These are phyloP conservation scores for Meteorus sp. DNA, from an alignment of 1,140 invertebrate genomes.

Conservation along the genomic window DNA sequence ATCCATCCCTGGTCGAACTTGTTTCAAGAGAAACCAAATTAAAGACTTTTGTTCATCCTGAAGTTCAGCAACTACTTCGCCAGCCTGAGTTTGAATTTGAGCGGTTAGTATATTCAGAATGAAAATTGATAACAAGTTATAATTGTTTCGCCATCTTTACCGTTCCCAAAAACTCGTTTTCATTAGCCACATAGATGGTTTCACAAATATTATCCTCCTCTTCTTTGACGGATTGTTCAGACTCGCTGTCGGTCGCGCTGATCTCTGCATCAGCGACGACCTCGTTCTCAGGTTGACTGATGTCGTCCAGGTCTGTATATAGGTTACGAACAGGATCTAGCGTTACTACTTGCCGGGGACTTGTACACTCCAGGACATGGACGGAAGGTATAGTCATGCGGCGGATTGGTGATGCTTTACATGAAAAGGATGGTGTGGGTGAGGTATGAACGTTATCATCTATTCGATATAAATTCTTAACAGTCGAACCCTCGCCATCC, in stretches of 20 bases:
- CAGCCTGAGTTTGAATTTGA: too few species aligned
- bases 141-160: conserved; percentile 51
- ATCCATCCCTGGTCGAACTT: conserved; percentile 95
- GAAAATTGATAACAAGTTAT: conserved; percentile 21
- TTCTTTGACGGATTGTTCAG: conserved; percentile 61
- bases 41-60: conserved; percentile 94
- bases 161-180: conserved; percentile 71
- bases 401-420: conserved; percentile 18
- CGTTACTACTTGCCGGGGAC: conserved; percentile 52
- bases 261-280: conserved; percentile 57
- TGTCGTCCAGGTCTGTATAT: conserved; percentile 57
- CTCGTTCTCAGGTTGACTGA: conserved; percentile 56
- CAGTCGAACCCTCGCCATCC: conserved; percentile 22
- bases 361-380: conserved; percentile 48
- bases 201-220: conserved; percentile 59
- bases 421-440: conserved; percentile 8
- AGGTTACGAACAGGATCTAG: conserved; percentile 44
- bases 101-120: too few species aligned
- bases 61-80: conserved; percentile 88
- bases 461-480: conserved; percentile 15
- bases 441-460: conserved; percentile 21
- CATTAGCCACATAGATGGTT: conserved; percentile 66
- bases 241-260: conserved; percentile 58
- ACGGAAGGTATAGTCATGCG: conserved; percentile 51
- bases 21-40: conserved; percentile 92